Percentiles rank a stretch among this genome's conserved stretches.
Evolutionary conservation across 2,113 vertebrate genomes (phyloP).

Genomic region (Anarhynchus alexandrinus): DNA sequence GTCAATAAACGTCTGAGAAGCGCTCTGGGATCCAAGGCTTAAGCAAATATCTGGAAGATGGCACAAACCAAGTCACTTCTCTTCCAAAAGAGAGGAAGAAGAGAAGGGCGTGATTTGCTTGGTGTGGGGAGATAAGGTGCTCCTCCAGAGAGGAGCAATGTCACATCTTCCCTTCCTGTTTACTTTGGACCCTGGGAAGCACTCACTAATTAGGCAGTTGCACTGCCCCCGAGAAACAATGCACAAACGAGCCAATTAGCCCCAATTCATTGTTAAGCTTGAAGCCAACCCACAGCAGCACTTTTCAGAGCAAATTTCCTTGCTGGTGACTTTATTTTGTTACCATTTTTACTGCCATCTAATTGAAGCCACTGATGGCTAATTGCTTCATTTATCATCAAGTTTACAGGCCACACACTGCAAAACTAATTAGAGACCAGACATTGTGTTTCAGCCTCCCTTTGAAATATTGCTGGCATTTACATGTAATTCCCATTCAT

Average conservation of each 20-base stretch:
- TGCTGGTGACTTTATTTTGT: constrained; percentile 49
- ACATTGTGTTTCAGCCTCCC: constrained; percentile 28
- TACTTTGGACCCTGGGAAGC: not conserved
- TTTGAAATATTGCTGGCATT: constrained; percentile 49
- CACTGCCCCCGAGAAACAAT: not conserved
- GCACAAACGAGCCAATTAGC: constrained; percentile 45
- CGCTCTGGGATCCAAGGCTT: not conserved
- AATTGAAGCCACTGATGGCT: constrained; percentile 60
- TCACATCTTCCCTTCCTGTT: not conserved
- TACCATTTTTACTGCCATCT: constrained; percentile 57
- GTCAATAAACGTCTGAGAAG: not conserved
- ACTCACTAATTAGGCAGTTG: not conserved
- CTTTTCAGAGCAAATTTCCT: constrained; percentile 20
- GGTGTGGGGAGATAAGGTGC: rapidly evolving
- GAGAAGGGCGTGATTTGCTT: not conserved
- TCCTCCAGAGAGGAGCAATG: not conserved
- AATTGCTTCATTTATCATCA: constrained; percentile 64
- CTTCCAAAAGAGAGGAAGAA: not conserved
- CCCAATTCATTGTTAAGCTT: not conserved
- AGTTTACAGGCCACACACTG: constrained; percentile 59
- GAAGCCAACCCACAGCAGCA: constrained; percentile 12
- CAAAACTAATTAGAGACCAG: constrained; percentile 48
- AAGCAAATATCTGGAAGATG: not conserved
- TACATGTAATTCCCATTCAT: constrained; percentile 34
- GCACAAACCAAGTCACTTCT: not conserved